Base-by-base conservation (phyloP, 2,888 invertebrate species). In the Eulithis prunata region DNA sequence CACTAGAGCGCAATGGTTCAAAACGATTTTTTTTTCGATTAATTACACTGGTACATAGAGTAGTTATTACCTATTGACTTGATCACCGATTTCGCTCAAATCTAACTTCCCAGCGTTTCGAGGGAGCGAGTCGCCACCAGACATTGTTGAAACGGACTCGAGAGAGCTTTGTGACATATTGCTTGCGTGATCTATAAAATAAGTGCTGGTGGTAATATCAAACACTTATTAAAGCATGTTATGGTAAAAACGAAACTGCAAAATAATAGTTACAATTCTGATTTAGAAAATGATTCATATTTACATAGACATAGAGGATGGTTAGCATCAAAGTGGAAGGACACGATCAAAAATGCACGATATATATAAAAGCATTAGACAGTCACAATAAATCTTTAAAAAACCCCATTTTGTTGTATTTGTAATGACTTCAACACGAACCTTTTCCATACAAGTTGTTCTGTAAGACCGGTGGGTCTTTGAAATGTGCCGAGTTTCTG, bases 141-240 rank as follows among this genome's bases (percentile, higher is more conserved):
- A 96, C 91, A 95, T 93, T 8, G 95, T 95, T 0, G 96, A 96
- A 38, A 95, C 95, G 0, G 97, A 97, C 81, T 97, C 97, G 57
- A 97, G 93, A 71, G 97, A 96, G 74, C 95, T 94, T 75, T 96
- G 96, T 59, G 96, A 97, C 79, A 94, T 92, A 65, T 96, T 97
- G 84, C 96, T 96, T 66, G 94, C 91, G 72, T 96, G 93, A 76
- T 95, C 95, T 94, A 85, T 76, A 84, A 86, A 67, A 63, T 57
- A 66, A 59, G 66, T 62, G 58, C 68, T 66, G 32, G 64, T 71
- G 63, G 71, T 68, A 41, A 51, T 51, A 43, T 28, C 47, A 57
- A 57, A 58, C 10, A 36, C 46, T 21, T 21, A 49, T 21, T 4
- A 49, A 21, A 21, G 32, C 32, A 38, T 38, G 10, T 41, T 41